These are phyloP conservation scores for Seira musarum DNA, from an alignment of 2,888 invertebrate genomes.

Conservation along the genomic window DNA sequence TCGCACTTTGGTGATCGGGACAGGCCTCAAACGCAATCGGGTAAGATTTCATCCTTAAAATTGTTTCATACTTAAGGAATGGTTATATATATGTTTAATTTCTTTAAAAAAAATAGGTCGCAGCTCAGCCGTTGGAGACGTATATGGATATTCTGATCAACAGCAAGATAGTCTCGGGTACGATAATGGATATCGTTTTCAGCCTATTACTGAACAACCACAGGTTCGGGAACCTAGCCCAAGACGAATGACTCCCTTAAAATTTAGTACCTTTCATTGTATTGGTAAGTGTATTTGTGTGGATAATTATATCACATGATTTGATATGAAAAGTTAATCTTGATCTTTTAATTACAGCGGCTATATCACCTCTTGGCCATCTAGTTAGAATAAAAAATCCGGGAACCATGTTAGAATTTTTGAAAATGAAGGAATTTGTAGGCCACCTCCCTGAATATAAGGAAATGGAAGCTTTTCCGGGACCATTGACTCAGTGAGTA, in stretches of 20 bases:
- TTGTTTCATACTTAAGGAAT: too few species aligned
- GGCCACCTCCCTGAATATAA: slow-evolving; percentile 77
- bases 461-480: slow-evolving; percentile 83
- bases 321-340: slow-evolving; percentile 15
- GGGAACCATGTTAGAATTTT: slow-evolving; percentile 84
- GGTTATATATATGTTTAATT: too few species aligned
- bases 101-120: too few species aligned
- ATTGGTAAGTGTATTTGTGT: slow-evolving; percentile 72
- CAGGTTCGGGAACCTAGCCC: slow-evolving; percentile 45
- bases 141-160: slow-evolving; percentile 23
- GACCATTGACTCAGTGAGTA: slow-evolving; percentile 82
- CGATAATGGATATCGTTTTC: slow-evolving; percentile 25
- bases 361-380: slow-evolving; percentile 68
- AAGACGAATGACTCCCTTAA: slow-evolving; percentile 79
- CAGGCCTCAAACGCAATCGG: slow-evolving; percentile 36
- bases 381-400: slow-evolving; percentile 77
- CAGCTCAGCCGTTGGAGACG: slow-evolving; percentile 44
- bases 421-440: slow-evolving; percentile 77
- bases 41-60: slow-evolving; percentile 1
- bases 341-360: slow-evolving; percentile 61
- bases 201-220: slow-evolving; percentile 35
- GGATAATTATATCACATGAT: too few species aligned
- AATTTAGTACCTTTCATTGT: slow-evolving; percentile 86
- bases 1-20: slow-evolving; percentile 25
- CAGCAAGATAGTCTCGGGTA: slow-evolving; percentile 24